A percentile compares a stretch with the other conserved stretches of the same genome.
Conservation (phyloP, 2,888 invertebrate species). For the Diaphora mendica region DNA sequence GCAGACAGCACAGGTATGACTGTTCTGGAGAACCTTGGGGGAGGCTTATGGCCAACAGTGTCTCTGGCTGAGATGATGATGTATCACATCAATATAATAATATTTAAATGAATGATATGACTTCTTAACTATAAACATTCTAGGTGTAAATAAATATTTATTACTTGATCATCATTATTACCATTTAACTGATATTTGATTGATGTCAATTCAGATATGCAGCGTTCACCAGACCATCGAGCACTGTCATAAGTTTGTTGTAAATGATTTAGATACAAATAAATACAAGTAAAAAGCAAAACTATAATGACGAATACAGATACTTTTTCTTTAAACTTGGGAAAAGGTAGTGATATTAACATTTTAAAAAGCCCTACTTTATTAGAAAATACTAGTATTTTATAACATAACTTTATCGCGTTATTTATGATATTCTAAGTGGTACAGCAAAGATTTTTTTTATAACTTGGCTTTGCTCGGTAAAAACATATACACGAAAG, state of each 20-base stretch:
- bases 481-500: neutral
- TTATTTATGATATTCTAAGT: neutral
- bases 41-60: no score
- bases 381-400: neutral
- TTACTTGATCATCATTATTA: constrained; percentile 34
- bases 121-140: neutral
- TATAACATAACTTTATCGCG: neutral
- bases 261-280: constrained; percentile 66
- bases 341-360: constrained; percentile 45
- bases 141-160: neutral
- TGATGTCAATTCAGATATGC: constrained; percentile 71
- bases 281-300: constrained; percentile 55
- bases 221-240: constrained; percentile 67
- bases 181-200: constrained; percentile 76
- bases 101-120: no score
- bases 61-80: no score
- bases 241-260: constrained; percentile 63
- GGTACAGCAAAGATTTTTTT: neutral
- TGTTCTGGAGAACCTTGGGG: no score
- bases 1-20: no score
- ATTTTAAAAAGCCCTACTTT: constrained; percentile 34
- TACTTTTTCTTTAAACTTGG: constrained; percentile 58
- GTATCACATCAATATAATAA: no score
- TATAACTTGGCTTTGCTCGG: neutral
- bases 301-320: constrained; percentile 55